Conservation (phyloP, 2,888 invertebrate species). For the Drosophila macrospina region DNA sequence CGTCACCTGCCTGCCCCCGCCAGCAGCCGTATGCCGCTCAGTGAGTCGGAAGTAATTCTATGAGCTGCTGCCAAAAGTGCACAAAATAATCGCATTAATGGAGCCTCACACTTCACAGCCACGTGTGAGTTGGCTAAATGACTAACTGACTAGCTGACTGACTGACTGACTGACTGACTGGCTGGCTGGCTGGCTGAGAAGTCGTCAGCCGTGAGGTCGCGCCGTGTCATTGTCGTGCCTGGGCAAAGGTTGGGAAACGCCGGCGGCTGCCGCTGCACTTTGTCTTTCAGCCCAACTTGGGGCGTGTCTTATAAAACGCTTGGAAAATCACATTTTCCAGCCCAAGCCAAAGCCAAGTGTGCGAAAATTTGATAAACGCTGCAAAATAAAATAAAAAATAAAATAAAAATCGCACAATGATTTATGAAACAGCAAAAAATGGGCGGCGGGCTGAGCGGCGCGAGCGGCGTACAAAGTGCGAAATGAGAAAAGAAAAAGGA, state of each 20-base stretch:
- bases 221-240: conserved; percentile 72
- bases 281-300: conserved; percentile 53
- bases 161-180: conserved; percentile 26
- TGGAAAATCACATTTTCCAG: conserved; percentile 62
- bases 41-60: conserved; percentile 83
- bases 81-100: conserved; percentile 82
- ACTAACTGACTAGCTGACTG: conserved; percentile 39
- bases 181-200: conserved; percentile 36
- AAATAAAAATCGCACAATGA: conserved; percentile 57
- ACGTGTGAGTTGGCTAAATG: conserved; percentile 65
- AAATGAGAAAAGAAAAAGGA: conserved; percentile 47
- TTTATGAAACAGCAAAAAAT: conserved; percentile 65
- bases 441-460: conserved; percentile 15
- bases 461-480: conserved; percentile 18
- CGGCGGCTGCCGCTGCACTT: conserved; percentile 65
- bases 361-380: conserved; percentile 79
- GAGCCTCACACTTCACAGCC: conserved; percentile 51
- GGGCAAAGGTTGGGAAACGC: conserved; percentile 64
- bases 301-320: conserved; percentile 63
- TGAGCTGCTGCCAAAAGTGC: conserved; percentile 81
- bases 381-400: conserved; percentile 18
- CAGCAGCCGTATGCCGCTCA: conserved; percentile 72
- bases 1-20: neutral
- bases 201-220: conserved; percentile 46
- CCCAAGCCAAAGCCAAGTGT: conserved; percentile 66